These are phyloP conservation scores for Papilio aristodemus DNA, from an alignment of 1,140 invertebrate genomes.

Conservation along the genomic window DNA sequence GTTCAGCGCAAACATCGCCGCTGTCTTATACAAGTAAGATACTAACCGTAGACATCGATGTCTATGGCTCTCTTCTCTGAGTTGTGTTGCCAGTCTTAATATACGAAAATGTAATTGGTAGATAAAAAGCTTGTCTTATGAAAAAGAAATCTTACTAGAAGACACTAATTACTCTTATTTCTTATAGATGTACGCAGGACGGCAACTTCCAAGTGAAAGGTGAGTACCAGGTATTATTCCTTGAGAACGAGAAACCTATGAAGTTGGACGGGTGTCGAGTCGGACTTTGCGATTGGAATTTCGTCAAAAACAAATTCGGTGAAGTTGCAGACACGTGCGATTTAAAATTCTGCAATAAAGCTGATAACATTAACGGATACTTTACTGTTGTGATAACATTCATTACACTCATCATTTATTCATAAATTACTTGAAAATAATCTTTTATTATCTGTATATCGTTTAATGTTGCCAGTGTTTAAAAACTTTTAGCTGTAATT, in stretches of 20 bases:
- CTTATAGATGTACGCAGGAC: slow-evolving; percentile 78
- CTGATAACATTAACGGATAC: slow-evolving; percentile 43
- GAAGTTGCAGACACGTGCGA: slow-evolving; percentile 63
- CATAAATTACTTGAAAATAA: slow-evolving; percentile 6
- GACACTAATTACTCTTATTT: slow-evolving; percentile 23
- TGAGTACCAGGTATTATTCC: slow-evolving; percentile 82
- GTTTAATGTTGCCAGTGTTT: not conserved
- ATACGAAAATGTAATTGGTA: too few species aligned
- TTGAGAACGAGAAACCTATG: slow-evolving; percentile 83
- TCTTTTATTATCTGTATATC: not conserved
- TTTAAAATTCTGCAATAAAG: slow-evolving; percentile 65
- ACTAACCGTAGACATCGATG: too few species aligned
- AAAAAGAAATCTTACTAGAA: too few species aligned
- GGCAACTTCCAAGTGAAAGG: slow-evolving; percentile 73
- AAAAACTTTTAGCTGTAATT: not conserved
- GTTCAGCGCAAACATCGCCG: slow-evolving; percentile 89
- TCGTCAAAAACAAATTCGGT: slow-evolving; percentile 61
- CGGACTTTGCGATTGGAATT: slow-evolving; percentile 83
- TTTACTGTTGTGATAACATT: slow-evolving; percentile 37
- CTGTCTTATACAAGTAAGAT: slow-evolving; percentile 86
- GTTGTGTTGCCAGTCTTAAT: too few species aligned
- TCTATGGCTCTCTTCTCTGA: too few species aligned
- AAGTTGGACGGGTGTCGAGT: slow-evolving; percentile 82
- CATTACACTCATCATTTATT: slow-evolving; percentile 37
- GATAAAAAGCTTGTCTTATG: too few species aligned